phyloP scores from a whole-genome alignment of 2,113 vertebrate genomes.

The Pyrgilauda ruficollis region DNA sequence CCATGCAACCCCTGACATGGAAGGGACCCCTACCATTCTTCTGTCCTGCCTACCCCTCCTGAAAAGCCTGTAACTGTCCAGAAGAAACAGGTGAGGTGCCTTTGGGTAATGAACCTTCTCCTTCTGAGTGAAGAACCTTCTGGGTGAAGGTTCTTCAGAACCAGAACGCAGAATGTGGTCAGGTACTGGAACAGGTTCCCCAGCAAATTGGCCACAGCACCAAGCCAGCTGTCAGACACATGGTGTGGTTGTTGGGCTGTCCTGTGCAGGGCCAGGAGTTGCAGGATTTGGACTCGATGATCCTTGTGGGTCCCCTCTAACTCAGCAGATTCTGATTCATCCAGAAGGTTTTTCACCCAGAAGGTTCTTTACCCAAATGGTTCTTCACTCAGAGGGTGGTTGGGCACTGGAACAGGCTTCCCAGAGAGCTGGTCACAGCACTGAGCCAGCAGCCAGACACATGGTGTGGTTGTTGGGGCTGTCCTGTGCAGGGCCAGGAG shows the following conservation, averaged over 20 bases:
- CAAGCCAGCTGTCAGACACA: background rate
- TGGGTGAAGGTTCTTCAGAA: background rate
- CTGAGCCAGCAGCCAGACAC: background rate
- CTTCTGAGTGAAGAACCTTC: background rate
- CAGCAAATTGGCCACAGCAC: fast-evolving
- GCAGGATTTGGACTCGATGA: background rate
- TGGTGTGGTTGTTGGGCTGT: background rate
- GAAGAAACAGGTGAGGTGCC: background rate
- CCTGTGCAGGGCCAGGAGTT: background rate
- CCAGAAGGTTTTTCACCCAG: background rate
- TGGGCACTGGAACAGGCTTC: background rate
- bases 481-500: background rate
- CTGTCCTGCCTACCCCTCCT: background rate
- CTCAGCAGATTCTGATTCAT: background rate
- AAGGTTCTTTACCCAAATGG: background rate
- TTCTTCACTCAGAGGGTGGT: background rate
- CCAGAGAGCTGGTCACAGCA: background rate
- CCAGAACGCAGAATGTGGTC: background rate
- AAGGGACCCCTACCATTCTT: background rate
- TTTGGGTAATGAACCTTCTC: background rate
- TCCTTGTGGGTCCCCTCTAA: background rate
- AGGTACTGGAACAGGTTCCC: background rate
- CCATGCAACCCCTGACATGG: background rate
- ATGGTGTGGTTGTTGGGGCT: background rate
- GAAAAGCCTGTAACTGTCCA: background rate